Percentiles rank a stretch among this genome's conserved stretches.
phyloP scores from a whole-genome alignment of 2,888 invertebrate genomes.

The Deroplatys truncata region DNA sequence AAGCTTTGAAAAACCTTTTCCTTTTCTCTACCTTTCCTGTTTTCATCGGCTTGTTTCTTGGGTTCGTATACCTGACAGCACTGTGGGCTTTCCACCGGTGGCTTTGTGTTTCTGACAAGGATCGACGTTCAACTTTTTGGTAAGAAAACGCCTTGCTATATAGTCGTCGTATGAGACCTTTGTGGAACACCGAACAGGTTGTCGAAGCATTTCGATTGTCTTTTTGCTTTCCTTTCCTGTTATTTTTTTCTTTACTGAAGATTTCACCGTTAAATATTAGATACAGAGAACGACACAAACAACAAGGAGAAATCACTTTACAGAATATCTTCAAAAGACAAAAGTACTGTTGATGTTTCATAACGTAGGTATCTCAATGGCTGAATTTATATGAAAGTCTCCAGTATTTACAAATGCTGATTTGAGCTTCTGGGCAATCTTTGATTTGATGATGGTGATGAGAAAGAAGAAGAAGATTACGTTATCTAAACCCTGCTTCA shows the following conservation, averaged over 20 bases:
- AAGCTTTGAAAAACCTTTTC: background rate
- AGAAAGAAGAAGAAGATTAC: no score
- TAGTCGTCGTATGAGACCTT: background rate
- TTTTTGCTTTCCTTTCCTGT: background rate
- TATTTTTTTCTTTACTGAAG: background rate
- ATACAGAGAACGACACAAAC: no score
- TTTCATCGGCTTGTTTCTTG: background rate
- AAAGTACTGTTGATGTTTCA: no score
- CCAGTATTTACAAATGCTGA: no score
- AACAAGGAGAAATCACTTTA: no score
- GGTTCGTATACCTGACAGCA: background rate
- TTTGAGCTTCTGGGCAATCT: no score
- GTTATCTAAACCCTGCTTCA: no score
- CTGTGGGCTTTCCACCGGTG: background rate
- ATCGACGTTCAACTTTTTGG: background rate
- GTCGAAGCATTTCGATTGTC: background rate
- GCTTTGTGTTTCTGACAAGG: background rate
- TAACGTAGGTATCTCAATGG: no score
- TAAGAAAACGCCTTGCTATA: background rate
- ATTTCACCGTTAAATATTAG: no score
- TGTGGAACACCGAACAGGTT: background rate
- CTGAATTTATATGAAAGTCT: no score
- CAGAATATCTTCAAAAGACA: no score
- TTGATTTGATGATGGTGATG: no score
- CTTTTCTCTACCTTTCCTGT: background rate